Evolutionary conservation across 2,888 invertebrate genomes (phyloP).

Genomic region (Heliconius charithonia): DNA sequence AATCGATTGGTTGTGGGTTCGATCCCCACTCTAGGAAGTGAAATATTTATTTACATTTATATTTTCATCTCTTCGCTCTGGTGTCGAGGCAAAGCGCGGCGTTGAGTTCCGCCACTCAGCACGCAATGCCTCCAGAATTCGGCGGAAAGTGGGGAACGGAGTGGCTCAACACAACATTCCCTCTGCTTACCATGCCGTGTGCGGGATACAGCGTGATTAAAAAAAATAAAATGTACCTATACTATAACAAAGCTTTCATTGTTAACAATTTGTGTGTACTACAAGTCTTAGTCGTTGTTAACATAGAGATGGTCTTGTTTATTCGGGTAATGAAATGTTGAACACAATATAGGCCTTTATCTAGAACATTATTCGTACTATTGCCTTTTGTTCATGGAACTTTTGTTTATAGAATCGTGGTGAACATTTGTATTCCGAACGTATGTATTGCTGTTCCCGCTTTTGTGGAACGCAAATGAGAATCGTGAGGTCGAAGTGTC

Average conservation of each 20-base stretch:
- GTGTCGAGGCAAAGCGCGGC: too few species aligned
- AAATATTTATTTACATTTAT: too few species aligned
- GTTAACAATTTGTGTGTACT: not conserved
- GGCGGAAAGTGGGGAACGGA: too few species aligned
- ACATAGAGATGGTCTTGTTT: conserved; percentile 26
- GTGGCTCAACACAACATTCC: too few species aligned
- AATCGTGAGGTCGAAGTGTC: conserved; percentile 29
- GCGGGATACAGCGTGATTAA: too few species aligned
- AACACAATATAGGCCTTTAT: conserved; percentile 22
- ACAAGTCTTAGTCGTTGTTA: conserved; percentile 17
- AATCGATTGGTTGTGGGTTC: too few species aligned
- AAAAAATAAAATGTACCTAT: not conserved
- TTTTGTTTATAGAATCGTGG: conserved; percentile 32
- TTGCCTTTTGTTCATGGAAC: conserved; percentile 33
- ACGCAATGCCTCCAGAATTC: too few species aligned
- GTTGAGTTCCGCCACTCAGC: too few species aligned
- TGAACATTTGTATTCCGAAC: conserved; percentile 40
- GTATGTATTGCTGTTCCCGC: conserved; percentile 24
- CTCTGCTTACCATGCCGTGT: too few species aligned
- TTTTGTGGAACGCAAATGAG: conserved; percentile 32
- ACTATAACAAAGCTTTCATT: conserved; percentile 2
- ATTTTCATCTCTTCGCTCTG: too few species aligned
- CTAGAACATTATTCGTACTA: conserved; percentile 32
- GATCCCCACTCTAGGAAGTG: too few species aligned
- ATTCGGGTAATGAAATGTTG: conserved; percentile 26